phyloP scores from a whole-genome alignment of 2,113 vertebrate species.

The Etia nguti region DNA sequence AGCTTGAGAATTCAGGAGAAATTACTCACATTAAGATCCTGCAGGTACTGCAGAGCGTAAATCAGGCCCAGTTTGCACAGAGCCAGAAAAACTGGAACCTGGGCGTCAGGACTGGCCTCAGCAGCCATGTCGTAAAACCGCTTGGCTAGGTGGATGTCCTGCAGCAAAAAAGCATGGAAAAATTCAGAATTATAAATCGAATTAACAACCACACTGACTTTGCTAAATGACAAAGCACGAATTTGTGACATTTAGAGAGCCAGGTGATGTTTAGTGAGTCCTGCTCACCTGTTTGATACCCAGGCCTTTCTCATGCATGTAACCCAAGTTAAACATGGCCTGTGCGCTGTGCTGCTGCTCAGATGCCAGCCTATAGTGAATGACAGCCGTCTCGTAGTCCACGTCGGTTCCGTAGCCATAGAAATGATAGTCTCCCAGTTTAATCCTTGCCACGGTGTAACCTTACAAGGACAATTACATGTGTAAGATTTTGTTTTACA shows the following conservation, averaged over 20 bases:
- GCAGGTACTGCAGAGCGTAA: conserved; percentile 87
- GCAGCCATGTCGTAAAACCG: conserved; percentile 99
- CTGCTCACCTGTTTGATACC: conserved; percentile 93
- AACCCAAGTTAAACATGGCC: conserved; percentile 97
- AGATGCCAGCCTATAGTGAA: conserved; percentile 94
- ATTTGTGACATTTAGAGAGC: neutral
- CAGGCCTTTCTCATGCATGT: conserved; percentile 97
- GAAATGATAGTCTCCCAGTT: conserved; percentile 98
- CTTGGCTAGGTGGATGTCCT: conserved; percentile 98
- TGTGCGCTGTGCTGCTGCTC: conserved; percentile 98
- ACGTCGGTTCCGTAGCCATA: conserved; percentile 95
- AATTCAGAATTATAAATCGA: neutral
- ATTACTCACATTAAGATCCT: conserved; percentile 88
- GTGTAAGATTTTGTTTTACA: neutral
- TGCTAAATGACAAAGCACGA: neutral
- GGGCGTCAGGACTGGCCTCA: conserved; percentile 94
- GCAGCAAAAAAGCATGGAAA: neutral
- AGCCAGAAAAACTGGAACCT: conserved; percentile 95
- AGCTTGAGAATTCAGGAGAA: neutral
- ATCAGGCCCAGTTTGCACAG: conserved; percentile 90
- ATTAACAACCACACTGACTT: accelerated
- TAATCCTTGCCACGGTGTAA: conserved; percentile 93
- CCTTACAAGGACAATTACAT: conserved; percentile 65
- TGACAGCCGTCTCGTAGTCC: conserved; percentile 95
- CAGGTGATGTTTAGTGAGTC: neutral